These are phyloP conservation scores for Drosophila orena DNA, from an alignment of 1,140 invertebrate species.

Conservation along the genomic window DNA sequence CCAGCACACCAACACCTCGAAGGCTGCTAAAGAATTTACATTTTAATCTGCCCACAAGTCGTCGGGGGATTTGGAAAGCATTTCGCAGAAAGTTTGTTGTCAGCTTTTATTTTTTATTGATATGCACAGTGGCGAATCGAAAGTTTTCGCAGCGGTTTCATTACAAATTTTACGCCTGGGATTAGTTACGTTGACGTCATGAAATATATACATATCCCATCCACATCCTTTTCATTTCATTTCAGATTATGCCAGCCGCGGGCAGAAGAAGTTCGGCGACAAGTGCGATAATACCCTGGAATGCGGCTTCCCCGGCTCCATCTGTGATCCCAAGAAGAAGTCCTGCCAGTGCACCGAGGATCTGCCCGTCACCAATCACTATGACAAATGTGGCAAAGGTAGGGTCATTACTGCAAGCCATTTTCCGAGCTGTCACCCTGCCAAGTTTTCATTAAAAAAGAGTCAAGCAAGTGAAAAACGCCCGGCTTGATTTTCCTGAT, in stretches of 20 bases:
- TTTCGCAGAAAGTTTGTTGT: constrained; percentile 43
- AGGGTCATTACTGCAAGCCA: constrained; percentile 70
- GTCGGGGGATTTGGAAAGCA: constrained; percentile 59
- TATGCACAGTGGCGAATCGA: constrained; percentile 41
- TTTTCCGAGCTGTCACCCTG: constrained; percentile 59
- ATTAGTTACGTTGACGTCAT: constrained; percentile 55
- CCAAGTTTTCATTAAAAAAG: constrained; percentile 76
- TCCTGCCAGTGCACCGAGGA: constrained; percentile 90
- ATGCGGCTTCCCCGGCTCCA: constrained; percentile 90
- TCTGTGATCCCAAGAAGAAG: constrained; percentile 89
- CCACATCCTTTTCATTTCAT: constrained; percentile 27
- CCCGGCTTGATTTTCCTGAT: constrained; percentile 42
- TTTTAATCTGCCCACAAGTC: constrained; percentile 77
- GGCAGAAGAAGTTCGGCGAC: constrained; percentile 89
- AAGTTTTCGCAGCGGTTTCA: constrained; percentile 61
- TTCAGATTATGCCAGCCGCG: constrained; percentile 85
- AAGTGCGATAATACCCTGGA: constrained; percentile 88
- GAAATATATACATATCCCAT: not conserved
- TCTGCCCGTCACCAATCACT: constrained; percentile 90
- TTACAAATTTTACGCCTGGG: constrained; percentile 71
- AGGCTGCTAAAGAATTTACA: constrained; percentile 70
- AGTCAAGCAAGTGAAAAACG: constrained; percentile 49
- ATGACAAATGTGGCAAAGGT: constrained; percentile 94
- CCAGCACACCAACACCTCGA: constrained; percentile 25
- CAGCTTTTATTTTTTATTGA: constrained; percentile 43